Evolutionary conservation across 2,888 invertebrate species (phyloP).

Genomic region (Monoplex corrugatus): DNA sequence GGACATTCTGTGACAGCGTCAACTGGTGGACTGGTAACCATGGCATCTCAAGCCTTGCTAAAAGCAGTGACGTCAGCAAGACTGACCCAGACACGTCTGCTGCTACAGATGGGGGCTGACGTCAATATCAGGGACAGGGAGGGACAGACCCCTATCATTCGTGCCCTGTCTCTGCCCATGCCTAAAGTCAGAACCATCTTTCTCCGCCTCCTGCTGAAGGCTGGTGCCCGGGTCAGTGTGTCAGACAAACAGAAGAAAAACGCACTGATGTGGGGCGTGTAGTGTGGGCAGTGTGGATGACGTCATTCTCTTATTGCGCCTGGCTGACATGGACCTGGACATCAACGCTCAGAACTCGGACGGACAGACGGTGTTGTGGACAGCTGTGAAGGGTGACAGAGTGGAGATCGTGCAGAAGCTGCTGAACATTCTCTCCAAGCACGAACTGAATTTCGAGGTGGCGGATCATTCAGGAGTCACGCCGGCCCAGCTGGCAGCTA

Average conservation of each 20-base stretch:
- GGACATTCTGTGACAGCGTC: neutral
- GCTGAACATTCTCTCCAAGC: neutral
- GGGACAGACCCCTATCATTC: constrained; percentile 22
- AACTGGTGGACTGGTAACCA: neutral
- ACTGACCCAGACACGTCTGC: constrained; percentile 23
- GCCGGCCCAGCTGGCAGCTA: neutral
- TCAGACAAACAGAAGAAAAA: neutral
- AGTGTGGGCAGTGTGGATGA: neutral
- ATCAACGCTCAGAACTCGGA: constrained; percentile 15
- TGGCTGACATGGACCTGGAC: constrained; percentile 20
- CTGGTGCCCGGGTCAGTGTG: constrained; percentile 11
- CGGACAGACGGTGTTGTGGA: constrained; percentile 22
- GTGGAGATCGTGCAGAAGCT: neutral
- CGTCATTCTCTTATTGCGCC: neutral
- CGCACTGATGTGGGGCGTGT: constrained; percentile 44
- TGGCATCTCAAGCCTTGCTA: constrained; percentile 39
- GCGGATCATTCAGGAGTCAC: neutral
- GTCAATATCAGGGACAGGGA: constrained; percentile 11
- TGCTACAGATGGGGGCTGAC: constrained; percentile 37
- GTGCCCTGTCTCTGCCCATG: neutral
- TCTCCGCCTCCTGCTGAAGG: constrained; percentile 7
- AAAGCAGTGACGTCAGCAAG: constrained; percentile 40
- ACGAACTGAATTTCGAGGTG: neutral
- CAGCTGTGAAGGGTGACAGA: neutral
- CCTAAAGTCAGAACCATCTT: neutral